Evolutionary conservation across 2,888 invertebrate species (phyloP).

Genomic region (Labia minor): DNA sequence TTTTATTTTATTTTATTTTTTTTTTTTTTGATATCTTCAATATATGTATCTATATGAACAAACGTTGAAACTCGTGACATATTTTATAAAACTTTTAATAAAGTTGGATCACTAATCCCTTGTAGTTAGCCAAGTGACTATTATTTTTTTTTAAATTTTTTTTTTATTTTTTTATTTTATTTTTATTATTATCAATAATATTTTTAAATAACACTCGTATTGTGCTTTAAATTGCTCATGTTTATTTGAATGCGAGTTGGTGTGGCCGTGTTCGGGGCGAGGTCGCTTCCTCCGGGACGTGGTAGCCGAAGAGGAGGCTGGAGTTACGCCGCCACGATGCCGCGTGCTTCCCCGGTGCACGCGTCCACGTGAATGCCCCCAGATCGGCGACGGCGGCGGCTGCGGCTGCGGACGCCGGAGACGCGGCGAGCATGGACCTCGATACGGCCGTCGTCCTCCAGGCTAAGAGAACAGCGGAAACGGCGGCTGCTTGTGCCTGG

Average conservation of each 20-base stretch:
- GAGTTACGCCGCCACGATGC: background rate
- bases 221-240: no score
- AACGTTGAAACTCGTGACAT: no score
- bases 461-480: background rate
- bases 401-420: background rate
- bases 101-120: no score
- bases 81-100: no score
- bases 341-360: background rate
- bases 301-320: constrained; percentile 1
- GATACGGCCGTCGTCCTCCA: background rate
- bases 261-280: background rate
- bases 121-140: no score
- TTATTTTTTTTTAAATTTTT: no score
- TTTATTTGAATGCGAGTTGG: background rate
- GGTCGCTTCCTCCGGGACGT: background rate
- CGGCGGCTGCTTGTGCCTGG: background rate
- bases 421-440: background rate
- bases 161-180: no score
- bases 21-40: no score
- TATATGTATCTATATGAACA: no score
- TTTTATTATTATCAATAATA: no score
- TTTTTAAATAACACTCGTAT: no score
- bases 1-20: no score
- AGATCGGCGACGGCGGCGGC: background rate
- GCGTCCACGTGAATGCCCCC: constrained; percentile 6